Base-by-base conservation (phyloP, 2,797 vertebrate genomes). In the Luscinia luscinia region DNA sequence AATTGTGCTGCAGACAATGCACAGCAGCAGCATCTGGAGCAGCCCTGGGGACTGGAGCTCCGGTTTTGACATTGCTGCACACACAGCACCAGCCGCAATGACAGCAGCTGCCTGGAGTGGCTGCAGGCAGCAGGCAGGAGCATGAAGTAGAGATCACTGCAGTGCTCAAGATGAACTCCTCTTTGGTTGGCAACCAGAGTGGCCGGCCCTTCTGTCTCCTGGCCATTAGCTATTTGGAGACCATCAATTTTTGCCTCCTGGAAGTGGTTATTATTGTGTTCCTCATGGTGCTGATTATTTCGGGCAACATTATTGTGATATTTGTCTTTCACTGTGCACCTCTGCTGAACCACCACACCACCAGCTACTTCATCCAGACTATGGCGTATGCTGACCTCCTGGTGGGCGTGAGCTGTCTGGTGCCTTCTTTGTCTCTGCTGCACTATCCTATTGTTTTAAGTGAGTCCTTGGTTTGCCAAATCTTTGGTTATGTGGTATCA, bases 291-390 rank as follows among this genome's bases (percentile, higher is more conserved):
- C 98, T 99, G 80, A 99, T 99, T 93, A 99, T 99, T 97, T 98
- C 98, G 2, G 99, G 99, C 36, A 99, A 99, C 97, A 96, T 99
- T 80, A 98, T 99, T 85, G 99, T 99, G 84, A 99, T 99, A 93
- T 99, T 99, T 92, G 99, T 99, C 67, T 99, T 99, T 97, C 99
- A 99, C 97, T 99, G 99, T 90, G 99, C 99, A n/a, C 99, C 99
- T 58, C 97, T 99, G 95, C 98, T 99, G 36, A 99, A 99, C 98
- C 98, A 99, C 95, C 99, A 99, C 95, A 99, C 99, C 91, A 99
- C 99, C 96, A 99, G 99, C 96, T 99, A 99, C 96, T 99, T 99
- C 97, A 99, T 99, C 94, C 99, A 99, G 98, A 99, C 99, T 40
- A 99, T 99, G 99, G 99, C 99, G 2, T 99, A 99, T 36, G 99